A percentile compares a stretch with the other conserved stretches of the same genome.
Evolutionary conservation across 2,888 invertebrate genomes (phyloP).

Genomic region (Linnaemya tessellans): DNA sequence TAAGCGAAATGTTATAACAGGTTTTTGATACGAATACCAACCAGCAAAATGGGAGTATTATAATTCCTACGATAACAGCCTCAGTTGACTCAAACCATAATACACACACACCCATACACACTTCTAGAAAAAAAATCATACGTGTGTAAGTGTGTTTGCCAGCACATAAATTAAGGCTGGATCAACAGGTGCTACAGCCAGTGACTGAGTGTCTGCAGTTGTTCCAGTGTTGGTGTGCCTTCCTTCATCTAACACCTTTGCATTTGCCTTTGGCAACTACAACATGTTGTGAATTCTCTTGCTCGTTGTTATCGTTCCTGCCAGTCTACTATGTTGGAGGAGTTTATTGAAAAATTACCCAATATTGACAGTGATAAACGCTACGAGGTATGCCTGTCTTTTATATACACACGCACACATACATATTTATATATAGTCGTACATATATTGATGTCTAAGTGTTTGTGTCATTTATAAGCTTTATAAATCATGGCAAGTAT

Average conservation of each 20-base stretch:
- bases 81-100: background rate
- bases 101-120: background rate
- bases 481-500: slow-evolving; percentile 64
- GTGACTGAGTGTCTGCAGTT: background rate
- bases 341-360: slow-evolving; percentile 77
- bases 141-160: background rate
- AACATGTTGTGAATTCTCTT: slow-evolving; percentile 53
- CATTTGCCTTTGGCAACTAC: slow-evolving; percentile 22
- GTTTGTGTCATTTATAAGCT: slow-evolving; percentile 43
- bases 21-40: background rate
- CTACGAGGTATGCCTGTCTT: slow-evolving; percentile 72
- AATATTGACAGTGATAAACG: slow-evolving; percentile 74
- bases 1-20: background rate
- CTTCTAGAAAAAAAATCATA: background rate
- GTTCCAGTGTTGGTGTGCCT: background rate
- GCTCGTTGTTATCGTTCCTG: slow-evolving; percentile 28
- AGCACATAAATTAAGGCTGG: slow-evolving; percentile 52
- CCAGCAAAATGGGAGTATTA: background rate
- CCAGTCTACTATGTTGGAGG: slow-evolving; percentile 75
- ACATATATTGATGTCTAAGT: background rate
- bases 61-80: slow-evolving; percentile 35
- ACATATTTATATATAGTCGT: background rate
- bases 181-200: slow-evolving; percentile 49
- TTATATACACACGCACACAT: background rate
- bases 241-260: slow-evolving; percentile 41